A percentile compares a stretch with the other conserved stretches of the same genome.
phyloP scores from a whole-genome alignment of 2,888 invertebrate species.

The Pandemis cinnamomeana region DNA sequence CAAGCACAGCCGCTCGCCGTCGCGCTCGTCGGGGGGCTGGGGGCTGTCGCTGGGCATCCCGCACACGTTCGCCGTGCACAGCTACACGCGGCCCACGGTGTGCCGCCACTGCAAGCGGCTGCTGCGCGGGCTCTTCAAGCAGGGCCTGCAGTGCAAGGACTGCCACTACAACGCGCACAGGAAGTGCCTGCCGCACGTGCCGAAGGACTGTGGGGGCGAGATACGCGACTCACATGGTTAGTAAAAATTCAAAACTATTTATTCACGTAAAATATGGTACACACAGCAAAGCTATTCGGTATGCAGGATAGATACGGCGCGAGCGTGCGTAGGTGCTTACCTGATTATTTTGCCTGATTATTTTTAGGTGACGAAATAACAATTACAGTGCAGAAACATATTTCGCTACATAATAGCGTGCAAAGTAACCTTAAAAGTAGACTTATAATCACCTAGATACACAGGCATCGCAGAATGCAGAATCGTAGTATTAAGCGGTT shows the following conservation, averaged over 20 bases:
- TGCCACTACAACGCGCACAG: conserved; percentile 98
- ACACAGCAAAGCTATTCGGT: too few species aligned
- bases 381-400: too few species aligned
- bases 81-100: conserved; percentile 98
- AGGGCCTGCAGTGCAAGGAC: conserved; percentile 98
- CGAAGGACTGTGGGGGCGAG: conserved; percentile 94
- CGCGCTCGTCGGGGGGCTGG: conserved; percentile 68
- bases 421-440: too few species aligned
- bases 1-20: conserved; percentile 88
- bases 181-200: conserved; percentile 95
- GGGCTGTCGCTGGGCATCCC: conserved; percentile 82
- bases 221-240: conserved; percentile 84
- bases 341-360: too few species aligned
- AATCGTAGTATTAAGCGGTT: conserved; percentile 37
- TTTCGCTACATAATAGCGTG: too few species aligned
- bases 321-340: too few species aligned
- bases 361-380: too few species aligned
- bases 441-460: too few species aligned
- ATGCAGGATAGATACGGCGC: too few species aligned
- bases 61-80: conserved; percentile 98
- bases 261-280: too few species aligned
- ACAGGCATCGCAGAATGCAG: too few species aligned
- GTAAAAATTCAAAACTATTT: too few species aligned
- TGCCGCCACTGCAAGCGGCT: conserved; percentile 98
- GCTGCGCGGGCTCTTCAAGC: conserved; percentile 96